Evolutionary conservation across 2,888 invertebrate genomes (phyloP).

Genomic region (Drosophila engyochracea): DNA sequence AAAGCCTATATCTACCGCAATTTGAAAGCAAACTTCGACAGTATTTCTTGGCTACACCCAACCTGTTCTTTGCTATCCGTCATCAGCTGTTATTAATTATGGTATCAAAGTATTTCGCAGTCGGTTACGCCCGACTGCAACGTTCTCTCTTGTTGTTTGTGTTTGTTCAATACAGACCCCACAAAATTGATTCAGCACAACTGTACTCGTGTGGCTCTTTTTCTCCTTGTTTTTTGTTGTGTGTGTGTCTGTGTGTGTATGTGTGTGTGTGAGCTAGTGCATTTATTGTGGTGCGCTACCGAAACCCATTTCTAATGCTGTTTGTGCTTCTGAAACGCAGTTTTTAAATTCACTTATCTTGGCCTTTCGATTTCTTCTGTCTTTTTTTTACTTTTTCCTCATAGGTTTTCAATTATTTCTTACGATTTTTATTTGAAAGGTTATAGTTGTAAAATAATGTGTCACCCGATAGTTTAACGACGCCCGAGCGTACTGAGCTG

Average conservation of each 20-base stretch:
- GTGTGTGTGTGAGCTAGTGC: constrained; percentile 22
- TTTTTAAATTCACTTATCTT: constrained; percentile 33
- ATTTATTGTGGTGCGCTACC: constrained; percentile 45
- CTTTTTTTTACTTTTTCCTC: constrained; percentile 1
- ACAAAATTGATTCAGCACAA: constrained; percentile 19
- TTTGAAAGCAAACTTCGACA: neutral
- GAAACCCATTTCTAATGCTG: constrained; percentile 66
- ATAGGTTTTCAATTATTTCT: constrained; percentile 9
- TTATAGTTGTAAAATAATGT: constrained; percentile 17
- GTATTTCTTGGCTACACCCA: neutral
- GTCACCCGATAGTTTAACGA: constrained; percentile 5
- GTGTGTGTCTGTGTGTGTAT: neutral
- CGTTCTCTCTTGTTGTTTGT: neutral
- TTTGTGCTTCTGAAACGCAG: constrained; percentile 59
- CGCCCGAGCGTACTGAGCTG: constrained; percentile 1
- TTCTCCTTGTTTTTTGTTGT: neutral
- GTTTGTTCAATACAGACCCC: constrained; percentile 22
- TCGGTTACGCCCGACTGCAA: neutral
- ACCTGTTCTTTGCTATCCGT: neutral
- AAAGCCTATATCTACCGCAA: neutral
- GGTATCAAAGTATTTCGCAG: neutral
- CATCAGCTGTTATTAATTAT: neutral
- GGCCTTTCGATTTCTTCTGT: constrained; percentile 9
- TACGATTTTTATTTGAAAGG: constrained; percentile 1
- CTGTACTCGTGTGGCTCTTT: constrained; percentile 19